These are phyloP conservation scores for Nysson spinosus DNA, from an alignment of 2,888 invertebrate species.

Conservation along the genomic window DNA sequence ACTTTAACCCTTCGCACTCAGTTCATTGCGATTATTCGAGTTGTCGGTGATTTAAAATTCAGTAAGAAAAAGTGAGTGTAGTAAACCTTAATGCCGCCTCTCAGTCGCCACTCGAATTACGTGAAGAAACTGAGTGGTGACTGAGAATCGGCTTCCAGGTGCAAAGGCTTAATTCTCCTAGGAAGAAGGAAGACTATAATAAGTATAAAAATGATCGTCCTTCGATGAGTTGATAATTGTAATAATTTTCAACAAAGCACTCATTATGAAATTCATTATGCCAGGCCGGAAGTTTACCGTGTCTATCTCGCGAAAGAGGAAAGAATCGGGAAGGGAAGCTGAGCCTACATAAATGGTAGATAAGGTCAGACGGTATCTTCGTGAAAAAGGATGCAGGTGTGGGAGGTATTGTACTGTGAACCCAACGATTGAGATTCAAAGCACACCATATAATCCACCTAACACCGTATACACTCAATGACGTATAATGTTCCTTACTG, in stretches of 20 bases:
- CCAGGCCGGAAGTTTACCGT: slow-evolving; percentile 1
- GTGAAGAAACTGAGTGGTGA: too few species aligned
- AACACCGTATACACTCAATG: slow-evolving; percentile 29
- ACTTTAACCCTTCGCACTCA: background rate
- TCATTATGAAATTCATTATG: slow-evolving; percentile 11
- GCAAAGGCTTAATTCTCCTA: too few species aligned
- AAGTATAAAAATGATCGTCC: too few species aligned
- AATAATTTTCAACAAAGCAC: background rate
- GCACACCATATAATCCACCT: slow-evolving; percentile 36
- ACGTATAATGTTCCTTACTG: slow-evolving; percentile 35
- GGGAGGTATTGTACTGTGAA: slow-evolving; percentile 10
- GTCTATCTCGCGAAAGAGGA: slow-evolving; percentile 1
- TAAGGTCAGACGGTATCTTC: slow-evolving; percentile 22
- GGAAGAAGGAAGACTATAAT: too few species aligned
- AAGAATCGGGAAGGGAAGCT: slow-evolving; percentile 16
- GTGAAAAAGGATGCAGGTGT: slow-evolving; percentile 33
- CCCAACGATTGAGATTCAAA: slow-evolving; percentile 44
- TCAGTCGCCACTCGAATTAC: too few species aligned
- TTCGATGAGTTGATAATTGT: background rate
- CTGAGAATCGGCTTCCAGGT: too few species aligned
- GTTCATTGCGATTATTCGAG: background rate
- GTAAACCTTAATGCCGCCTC: too few species aligned
- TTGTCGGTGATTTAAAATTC: too few species aligned
- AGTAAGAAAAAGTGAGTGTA: too few species aligned
- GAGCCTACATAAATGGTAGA: slow-evolving; percentile 13